Percentiles rank a stretch among this genome's conserved stretches.
These are phyloP conservation scores for Glareola pratincola DNA, from an alignment of 2,113 vertebrate genomes.

Conservation along the genomic window DNA sequence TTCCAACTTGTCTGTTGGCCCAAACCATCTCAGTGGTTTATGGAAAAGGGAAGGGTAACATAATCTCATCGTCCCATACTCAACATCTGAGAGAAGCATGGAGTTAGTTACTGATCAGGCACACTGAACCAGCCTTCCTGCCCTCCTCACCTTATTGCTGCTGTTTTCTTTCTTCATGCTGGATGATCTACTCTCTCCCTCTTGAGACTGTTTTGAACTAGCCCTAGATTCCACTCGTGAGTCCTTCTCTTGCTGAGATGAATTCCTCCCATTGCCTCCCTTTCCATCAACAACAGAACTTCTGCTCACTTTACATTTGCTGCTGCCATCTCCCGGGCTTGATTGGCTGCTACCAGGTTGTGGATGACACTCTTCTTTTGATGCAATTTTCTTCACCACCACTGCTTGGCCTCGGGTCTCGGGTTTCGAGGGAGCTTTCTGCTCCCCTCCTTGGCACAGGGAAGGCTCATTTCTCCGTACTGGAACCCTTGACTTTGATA, in stretches of 20 bases:
- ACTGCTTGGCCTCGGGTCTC: neutral
- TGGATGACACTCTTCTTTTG: neutral
- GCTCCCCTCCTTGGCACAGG: constrained; percentile 29
- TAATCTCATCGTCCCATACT: neutral
- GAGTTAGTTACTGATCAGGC: constrained; percentile 7
- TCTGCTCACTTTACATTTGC: constrained; percentile 16
- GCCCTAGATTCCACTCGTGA: constrained; percentile 59
- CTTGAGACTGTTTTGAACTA: constrained; percentile 61
- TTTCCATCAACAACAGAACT: neutral
- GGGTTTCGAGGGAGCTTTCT: constrained; percentile 22
- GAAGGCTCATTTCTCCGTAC: neutral
- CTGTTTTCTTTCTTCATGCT: constrained; percentile 46
- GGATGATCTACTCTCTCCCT: constrained; percentile 58
- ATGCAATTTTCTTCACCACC: constrained; percentile 30
- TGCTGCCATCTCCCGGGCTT: constrained; percentile 25
- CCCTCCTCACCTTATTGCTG: constrained; percentile 74
- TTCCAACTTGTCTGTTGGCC: neutral
- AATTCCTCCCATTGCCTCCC: constrained; percentile 53
- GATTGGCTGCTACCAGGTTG: neutral
- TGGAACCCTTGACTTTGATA: constrained; percentile 21
- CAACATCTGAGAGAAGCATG: constrained; percentile 15
- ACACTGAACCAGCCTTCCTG: constrained; percentile 1
- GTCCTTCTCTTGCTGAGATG: constrained; percentile 65
- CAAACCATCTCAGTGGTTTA: neutral
- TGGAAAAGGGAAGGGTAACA: neutral